Base-by-base conservation (phyloP, 2,797 vertebrate genomes). In the Alcedo quadribrachys region DNA sequence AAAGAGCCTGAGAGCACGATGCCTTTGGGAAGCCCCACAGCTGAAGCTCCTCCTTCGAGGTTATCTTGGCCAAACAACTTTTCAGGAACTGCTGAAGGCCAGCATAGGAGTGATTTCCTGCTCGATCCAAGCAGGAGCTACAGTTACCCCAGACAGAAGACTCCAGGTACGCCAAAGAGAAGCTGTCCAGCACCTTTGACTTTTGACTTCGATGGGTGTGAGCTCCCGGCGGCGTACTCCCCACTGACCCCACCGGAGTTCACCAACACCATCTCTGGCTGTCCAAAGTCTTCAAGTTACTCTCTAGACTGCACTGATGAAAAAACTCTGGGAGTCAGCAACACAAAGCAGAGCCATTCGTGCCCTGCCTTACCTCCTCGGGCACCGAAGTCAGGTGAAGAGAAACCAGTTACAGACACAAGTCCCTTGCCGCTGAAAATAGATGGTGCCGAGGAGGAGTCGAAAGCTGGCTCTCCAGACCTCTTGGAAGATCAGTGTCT, bases 21-120 rank as follows among this genome's bases (percentile, higher is more conserved):
- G 70, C 96, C 98, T 19, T 95, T 97, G 30, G 97, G 96, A 74
- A 98, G 95, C 70, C 96, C 98, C 40, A 96, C 97, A 17, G 85
- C 97, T 3, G 98, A 99, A 32, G 91, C 96, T 14, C 96, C 98
- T 81, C 97, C 98, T 79, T 98, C 98, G 1, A 97, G 99, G 77
- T 97, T 99, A 66, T 99, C 99, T 2, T 99, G 99, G 99, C 99
- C 99, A 32, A 99, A 99, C 88, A 98, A 98, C 96, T 98, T 98
- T 93, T 98, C 98, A 14, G 98, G 98, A 90, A 97, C 96, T 17
- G 90, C 94, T 1, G 98, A 99, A 66, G 97, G 97, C 25, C 97
- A 96, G 81, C 97, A 98, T 81, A 94, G 94, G 85, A 98, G 97
- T 3, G 98, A 99, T 67, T 99, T 99, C 71, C 96, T 98, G 13